Evolutionary conservation across 1,140 invertebrate genomes (phyloP), one percentile per base, ranked within the genome.

Genomic region (Drosophila fuyamai): DNA sequence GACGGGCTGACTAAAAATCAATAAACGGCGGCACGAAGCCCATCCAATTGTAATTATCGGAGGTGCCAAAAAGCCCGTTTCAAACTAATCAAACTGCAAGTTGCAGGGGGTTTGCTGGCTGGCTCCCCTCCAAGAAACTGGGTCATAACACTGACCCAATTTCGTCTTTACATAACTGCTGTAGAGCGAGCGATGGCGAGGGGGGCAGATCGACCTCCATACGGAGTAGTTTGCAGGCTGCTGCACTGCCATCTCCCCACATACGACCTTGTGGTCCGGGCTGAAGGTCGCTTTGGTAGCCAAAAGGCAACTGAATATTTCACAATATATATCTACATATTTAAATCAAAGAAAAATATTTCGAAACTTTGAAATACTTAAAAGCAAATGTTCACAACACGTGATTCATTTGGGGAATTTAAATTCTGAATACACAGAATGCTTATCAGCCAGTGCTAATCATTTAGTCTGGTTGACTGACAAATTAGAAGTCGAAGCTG

Each of bases 81-180:
- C 44, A 10, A 71, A 72, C 68, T 72, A 71, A 72, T 72, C 68
- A 72, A 72, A 71, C 68, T 50, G 68, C 68, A 71, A 29, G 36
- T 53, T 4, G 29, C 12, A 4, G 27, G 13, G 35, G n/a, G 10
- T 6, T 14, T 8, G 14, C 10, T 10, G 29, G 14, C 10, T n/a
- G 4, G 9, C 18, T 41, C 5, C 9, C 14, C 9, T 14, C 8
- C 13, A 4, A 29, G 38, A 61, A 89, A 81, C 80, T 89, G 41
- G 84, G 84, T 89, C 84, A 81, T 84, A 89, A 89, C 84, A 89
- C 84, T 89, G 84, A 89, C 84, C 84, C 66, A 89, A 83, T 81
- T 89, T 57, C 23, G 32, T 29, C 38, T 47, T 82, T 65, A 59
- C 60, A 73, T 72, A 77, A 81, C 60, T 53, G 74, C 59, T 40